These are phyloP conservation scores for Xestoiulus laeticollis DNA, from an alignment of 2,888 invertebrate species.

Conservation along the genomic window DNA sequence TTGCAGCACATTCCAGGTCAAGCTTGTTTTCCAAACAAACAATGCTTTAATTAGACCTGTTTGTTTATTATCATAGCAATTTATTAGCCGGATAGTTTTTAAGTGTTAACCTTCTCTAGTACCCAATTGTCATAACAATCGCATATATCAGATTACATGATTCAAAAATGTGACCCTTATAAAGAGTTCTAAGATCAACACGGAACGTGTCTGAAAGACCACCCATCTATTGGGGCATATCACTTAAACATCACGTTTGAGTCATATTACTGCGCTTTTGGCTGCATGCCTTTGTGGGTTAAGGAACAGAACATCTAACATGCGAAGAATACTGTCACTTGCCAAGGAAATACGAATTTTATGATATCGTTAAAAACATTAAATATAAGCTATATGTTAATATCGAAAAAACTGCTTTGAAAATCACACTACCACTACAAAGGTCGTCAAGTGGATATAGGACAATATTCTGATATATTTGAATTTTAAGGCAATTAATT, in stretches of 20 bases:
- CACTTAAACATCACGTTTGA: neutral
- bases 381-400: no score
- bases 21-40: neutral
- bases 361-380: no score
- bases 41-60: neutral
- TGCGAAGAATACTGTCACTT: no score
- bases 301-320: no score
- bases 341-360: no score
- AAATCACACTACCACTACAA: no score
- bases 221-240: neutral
- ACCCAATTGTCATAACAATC: slow-evolving; percentile 25
- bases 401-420: no score
- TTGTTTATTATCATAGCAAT: neutral
- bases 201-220: neutral
- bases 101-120: neutral
- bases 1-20: neutral
- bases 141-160: neutral
- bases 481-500: no score
- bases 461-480: no score
- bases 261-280: neutral
- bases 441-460: no score
- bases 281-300: neutral
- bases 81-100: neutral
- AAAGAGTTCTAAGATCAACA: neutral
- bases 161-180: neutral